These are phyloP conservation scores for Pyralis farinalis DNA, from an alignment of 2,888 invertebrate species.

Conservation along the genomic window DNA sequence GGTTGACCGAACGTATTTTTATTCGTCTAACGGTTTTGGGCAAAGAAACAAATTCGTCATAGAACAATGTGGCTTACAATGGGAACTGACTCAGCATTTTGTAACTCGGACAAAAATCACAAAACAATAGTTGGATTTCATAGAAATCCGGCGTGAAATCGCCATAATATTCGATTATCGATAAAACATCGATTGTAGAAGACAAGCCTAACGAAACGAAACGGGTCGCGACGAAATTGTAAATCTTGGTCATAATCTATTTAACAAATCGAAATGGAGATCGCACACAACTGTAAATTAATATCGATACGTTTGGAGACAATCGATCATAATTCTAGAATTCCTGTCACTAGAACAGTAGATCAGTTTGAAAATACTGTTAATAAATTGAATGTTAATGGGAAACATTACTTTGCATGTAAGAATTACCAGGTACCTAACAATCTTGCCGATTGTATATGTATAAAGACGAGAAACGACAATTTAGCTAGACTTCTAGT, in stretches of 20 bases:
- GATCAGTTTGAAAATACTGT: too few species aligned
- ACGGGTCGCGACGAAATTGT: slow-evolving; percentile 32
- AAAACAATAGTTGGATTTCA: slow-evolving; percentile 57
- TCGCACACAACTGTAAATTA: not conserved
- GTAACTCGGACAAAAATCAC: slow-evolving; percentile 18
- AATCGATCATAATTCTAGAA: not conserved
- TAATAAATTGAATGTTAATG: too few species aligned
- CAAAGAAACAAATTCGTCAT: not conserved
- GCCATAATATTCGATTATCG: slow-evolving; percentile 54
- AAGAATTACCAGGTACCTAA: too few species aligned
- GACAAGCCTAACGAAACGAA: slow-evolving; percentile 55
- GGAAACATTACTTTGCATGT: too few species aligned
- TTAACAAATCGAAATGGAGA: not conserved
- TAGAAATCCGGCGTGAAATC: slow-evolving; percentile 56
- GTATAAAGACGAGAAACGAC: too few species aligned
- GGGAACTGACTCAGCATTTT: slow-evolving; percentile 27
- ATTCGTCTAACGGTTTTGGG: not conserved
- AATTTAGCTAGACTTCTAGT: too few species aligned
- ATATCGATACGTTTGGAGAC: not conserved
- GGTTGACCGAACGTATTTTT: too few species aligned
- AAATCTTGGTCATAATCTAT: not conserved
- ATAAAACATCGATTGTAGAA: slow-evolving; percentile 49
- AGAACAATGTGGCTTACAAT: not conserved
- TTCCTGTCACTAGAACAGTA: too few species aligned
- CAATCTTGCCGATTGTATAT: too few species aligned